Evolutionary conservation across 2,888 invertebrate genomes (phyloP).

Genomic region (Cephus runcator): DNA sequence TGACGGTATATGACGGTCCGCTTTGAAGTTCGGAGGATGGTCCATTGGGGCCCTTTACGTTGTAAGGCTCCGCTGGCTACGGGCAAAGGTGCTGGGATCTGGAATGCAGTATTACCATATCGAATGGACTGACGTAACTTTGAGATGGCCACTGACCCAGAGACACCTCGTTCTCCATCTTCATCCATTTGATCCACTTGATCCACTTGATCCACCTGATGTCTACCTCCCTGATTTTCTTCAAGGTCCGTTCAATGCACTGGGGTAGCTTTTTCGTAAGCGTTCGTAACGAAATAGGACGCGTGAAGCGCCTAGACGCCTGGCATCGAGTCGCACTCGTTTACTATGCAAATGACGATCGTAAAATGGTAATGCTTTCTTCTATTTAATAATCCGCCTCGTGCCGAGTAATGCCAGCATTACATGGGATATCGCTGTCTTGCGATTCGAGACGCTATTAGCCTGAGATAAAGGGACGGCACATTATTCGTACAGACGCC

Average conservation of each 20-base stretch:
- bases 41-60: not conserved
- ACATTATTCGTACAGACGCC: not conserved
- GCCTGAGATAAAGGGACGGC: not conserved
- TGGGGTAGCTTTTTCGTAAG: not conserved
- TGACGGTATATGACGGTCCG: not conserved
- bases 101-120: constrained; percentile 61
- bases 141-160: constrained; percentile 59
- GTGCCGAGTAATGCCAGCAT: constrained; percentile 14
- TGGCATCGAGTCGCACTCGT: constrained; percentile 23
- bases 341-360: constrained; percentile 39
- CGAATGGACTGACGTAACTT: constrained; percentile 57
- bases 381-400: constrained; percentile 40
- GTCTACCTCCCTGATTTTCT: not conserved
- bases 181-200: not conserved
- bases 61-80: not conserved
- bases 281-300: not conserved
- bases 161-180: constrained; percentile 31
- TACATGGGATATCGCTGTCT: not conserved
- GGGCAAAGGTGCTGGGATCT: constrained; percentile 18
- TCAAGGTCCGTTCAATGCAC: not conserved
- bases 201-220: not conserved
- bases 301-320: not conserved
- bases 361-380: constrained; percentile 39
- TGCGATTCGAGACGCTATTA: not conserved
- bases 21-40: not conserved